Evolutionary conservation across 2,797 vertebrate genomes (phyloP), one percentile per base, ranked within the genome.

Genomic region (Gymnopithys bicolor): DNA sequence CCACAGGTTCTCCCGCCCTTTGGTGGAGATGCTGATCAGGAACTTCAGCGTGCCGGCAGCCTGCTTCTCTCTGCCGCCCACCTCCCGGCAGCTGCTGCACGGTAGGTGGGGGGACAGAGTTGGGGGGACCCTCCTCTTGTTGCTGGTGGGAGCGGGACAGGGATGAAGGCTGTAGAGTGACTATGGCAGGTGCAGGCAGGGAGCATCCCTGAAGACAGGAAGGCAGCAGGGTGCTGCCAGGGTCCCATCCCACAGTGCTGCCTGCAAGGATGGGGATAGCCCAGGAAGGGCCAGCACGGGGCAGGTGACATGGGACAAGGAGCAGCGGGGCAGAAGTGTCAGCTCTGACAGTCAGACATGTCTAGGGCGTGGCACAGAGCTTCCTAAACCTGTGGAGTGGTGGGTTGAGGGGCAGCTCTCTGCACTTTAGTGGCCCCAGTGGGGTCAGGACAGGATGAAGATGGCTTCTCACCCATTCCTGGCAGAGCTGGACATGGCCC

Each of bases 61-160:
- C 53, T 98, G 98, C 91, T 97, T 98, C 95, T 97, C 97, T 48
- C 32, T 95, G 25, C 97, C 98, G 0, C 98, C 98, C 51, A 93
- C 93, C 5, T 95, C 98, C 43, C 6, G 63, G 86, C 97, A 98
- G 18, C 96, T 98, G 92, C 96, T 98, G 73, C 90, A 91, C 33
- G 89, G 98, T 98, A 96, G 82, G 98, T 95, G 60, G 53, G 37
- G 84, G 89, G 59, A 53, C 13, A 0, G 19, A 48, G 35, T 3
- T 7, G 52, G 30, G 24, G 27, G 22, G 7, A 32, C 53, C 35
- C 32, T 76, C 15, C 35, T 51, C 33, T 46, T 32, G 62, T 9
- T 5, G 1, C 77, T 35, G 46, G 13, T 0, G 0, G 76, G 67
- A 84, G n/a, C 39, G 33, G 53, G 69, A 37, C 17, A 33, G 52